These are phyloP conservation scores for Eubasilissa regina DNA, from an alignment of 1,140 invertebrate genomes.

Conservation along the genomic window DNA sequence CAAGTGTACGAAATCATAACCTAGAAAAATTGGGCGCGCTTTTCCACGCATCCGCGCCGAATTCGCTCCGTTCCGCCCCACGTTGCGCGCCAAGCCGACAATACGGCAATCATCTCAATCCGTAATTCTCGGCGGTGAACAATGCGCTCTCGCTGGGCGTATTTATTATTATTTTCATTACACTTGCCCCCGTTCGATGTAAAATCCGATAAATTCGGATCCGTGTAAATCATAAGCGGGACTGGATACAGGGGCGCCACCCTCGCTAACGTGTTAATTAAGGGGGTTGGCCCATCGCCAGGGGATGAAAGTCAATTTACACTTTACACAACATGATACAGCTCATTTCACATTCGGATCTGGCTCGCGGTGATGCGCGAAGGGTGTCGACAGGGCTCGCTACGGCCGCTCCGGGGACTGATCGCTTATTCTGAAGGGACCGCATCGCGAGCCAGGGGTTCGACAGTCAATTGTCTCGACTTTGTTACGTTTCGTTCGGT, in stretches of 20 bases:
- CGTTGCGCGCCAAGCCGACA: conserved; percentile 49
- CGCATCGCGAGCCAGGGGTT: conserved; percentile 2
- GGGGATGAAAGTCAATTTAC: conserved; percentile 73
- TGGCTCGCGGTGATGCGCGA: conserved; percentile 32
- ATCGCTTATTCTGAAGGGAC: conserved; percentile 1
- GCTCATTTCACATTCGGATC: conserved; percentile 67
- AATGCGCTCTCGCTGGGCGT: conserved; percentile 36
- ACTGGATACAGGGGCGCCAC: conserved; percentile 58
- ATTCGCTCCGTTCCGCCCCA: conserved; percentile 53
- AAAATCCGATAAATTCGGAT: conserved; percentile 43
- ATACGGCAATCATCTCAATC: conserved; percentile 58
- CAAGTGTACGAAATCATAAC: conserved; percentile 58
- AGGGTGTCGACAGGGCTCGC: conserved; percentile 30
- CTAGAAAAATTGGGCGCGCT: conserved; percentile 38
- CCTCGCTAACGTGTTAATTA: conserved; percentile 71
- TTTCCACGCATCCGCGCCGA: conserved; percentile 6
- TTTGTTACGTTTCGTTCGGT: no score
- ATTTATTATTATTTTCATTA: conserved; percentile 57
- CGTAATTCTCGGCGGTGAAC: conserved; percentile 41
- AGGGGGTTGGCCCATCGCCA: conserved; percentile 67
- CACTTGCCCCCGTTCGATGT: conserved; percentile 29
- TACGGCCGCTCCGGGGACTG: neutral
- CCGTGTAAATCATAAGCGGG: conserved; percentile 43
- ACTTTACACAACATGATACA: conserved; percentile 72
- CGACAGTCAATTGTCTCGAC: neutral